These are phyloP conservation scores for Chascanopsetta lugubris DNA, from an alignment of 2,113 vertebrate genomes.

Conservation along the genomic window DNA sequence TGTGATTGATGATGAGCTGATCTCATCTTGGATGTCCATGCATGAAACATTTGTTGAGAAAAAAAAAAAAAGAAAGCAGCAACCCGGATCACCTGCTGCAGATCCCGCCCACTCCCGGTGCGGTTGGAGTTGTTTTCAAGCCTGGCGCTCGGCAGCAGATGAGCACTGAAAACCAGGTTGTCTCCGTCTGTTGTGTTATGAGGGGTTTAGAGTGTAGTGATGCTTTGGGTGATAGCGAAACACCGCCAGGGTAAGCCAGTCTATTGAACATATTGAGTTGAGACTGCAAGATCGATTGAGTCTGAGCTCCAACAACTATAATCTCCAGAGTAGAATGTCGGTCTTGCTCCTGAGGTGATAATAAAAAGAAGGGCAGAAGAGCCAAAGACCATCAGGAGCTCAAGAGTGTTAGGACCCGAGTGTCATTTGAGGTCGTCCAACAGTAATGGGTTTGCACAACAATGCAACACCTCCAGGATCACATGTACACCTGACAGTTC, in stretches of 20 bases:
- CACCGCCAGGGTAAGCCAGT: constrained; percentile 24
- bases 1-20: constrained; percentile 50
- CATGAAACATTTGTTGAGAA: constrained; percentile 40
- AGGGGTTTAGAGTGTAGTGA: constrained; percentile 25
- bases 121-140: constrained; percentile 30
- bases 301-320: constrained; percentile 60
- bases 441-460: constrained; percentile 22
- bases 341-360: constrained; percentile 48
- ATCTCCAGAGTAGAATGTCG: constrained; percentile 64
- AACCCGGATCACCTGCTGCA: background rate
- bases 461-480: constrained; percentile 18
- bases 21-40: constrained; percentile 31
- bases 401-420: background rate
- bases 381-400: constrained; percentile 30
- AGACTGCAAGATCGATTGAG: constrained; percentile 56
- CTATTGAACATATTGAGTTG: constrained; percentile 55
- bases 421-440: constrained; percentile 24
- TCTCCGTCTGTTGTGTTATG: constrained; percentile 15
- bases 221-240: constrained; percentile 42
- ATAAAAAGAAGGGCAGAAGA: constrained; percentile 43
- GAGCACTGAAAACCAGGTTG: constrained; percentile 12
- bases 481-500: background rate
- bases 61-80: constrained; percentile 3
- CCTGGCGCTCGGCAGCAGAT: constrained; percentile 24
- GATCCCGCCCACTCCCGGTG: constrained; percentile 6